phyloP scores from a whole-genome alignment of 2,113 vertebrate species.

The Phyllostomus hastatus region DNA sequence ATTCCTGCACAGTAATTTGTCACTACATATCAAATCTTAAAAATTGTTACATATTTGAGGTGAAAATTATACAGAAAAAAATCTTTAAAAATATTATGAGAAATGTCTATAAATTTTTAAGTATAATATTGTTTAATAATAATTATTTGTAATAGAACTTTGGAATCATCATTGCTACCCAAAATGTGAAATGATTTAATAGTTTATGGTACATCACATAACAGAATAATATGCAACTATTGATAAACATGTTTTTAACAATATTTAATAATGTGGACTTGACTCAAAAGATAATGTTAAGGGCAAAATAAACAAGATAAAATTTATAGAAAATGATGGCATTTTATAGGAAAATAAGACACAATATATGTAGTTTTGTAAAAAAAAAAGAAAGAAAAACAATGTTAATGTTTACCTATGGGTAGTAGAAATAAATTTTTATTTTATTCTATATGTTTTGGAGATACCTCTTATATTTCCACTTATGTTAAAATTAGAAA shows the following conservation, averaged over 20 bases:
- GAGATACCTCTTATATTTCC: not conserved
- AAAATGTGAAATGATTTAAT: not conserved
- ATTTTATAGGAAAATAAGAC: not conserved
- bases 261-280: not conserved
- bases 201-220: not conserved
- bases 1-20: not conserved
- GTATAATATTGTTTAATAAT: not conserved
- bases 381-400: not conserved
- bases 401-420: not conserved
- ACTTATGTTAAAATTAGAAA: not conserved
- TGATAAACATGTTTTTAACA: not conserved
- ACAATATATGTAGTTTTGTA: not conserved
- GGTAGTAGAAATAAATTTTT: not conserved
- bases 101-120: not conserved
- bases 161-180: not conserved
- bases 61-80: not conserved
- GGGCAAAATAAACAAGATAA: not conserved
- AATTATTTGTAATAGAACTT: not conserved
- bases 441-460: not conserved
- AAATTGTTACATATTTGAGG: not conserved
- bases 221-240: not conserved
- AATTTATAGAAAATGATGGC: not conserved
- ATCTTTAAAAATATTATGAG: not conserved
- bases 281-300: not conserved
- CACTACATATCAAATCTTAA: not conserved